Conservation (phyloP, 2,797 vertebrate genomes). For the Centropyge bicolor region DNA sequence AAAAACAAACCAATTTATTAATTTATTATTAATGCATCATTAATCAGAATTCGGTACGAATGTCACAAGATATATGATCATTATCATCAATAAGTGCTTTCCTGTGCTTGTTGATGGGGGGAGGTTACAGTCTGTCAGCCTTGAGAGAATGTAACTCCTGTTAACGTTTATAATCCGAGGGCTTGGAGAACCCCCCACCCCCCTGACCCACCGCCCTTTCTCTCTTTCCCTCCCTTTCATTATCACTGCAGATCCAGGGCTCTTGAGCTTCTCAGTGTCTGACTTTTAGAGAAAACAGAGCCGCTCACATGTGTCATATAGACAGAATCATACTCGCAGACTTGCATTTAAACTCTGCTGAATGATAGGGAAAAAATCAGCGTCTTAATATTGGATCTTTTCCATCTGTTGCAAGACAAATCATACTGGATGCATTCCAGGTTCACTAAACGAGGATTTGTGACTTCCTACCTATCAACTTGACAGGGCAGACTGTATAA, state of each 20-base stretch:
- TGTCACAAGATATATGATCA: not conserved
- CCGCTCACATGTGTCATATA: conserved; percentile 16
- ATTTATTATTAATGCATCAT: not conserved
- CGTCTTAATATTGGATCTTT: conserved; percentile 10
- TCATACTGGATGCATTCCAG: not conserved
- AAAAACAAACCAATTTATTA: conserved; percentile 9
- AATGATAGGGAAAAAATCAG: conserved; percentile 19
- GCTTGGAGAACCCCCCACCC: conserved; percentile 38
- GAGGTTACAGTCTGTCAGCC: not conserved
- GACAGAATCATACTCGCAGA: conserved; percentile 20
- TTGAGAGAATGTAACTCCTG: conserved; percentile 1
- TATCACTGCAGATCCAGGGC: conserved; percentile 52
- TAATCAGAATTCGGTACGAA: not conserved
- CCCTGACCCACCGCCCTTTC: conserved; percentile 42
- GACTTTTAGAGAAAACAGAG: conserved; percentile 56
- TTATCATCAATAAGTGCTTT: not conserved
- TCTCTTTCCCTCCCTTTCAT: conserved; percentile 61
- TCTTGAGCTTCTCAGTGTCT: conserved; percentile 57
- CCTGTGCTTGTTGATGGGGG: not conserved
- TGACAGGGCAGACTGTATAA: not conserved
- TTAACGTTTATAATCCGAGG: conserved; percentile 36
- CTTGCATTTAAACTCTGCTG: conserved; percentile 5
- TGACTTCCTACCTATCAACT: not conserved
- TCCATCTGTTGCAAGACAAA: conserved; percentile 21
- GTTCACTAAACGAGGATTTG: conserved; percentile 3